These are phyloP conservation scores for Sebastes matsubarae DNA, from an alignment of 2,797 vertebrate species.

Conservation along the genomic window DNA sequence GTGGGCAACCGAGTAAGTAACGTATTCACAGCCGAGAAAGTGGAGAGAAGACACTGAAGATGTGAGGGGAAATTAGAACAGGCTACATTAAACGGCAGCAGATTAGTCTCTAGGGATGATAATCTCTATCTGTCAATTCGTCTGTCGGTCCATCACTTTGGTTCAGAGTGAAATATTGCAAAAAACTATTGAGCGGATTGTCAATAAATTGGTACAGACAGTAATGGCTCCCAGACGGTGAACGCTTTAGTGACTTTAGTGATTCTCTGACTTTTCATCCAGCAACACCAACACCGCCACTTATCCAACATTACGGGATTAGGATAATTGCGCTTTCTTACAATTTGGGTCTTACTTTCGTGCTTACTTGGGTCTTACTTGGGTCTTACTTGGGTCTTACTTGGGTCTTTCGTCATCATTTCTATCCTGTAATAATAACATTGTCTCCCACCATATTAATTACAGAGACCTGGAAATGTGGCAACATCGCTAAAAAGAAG, in stretches of 20 bases:
- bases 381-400: neutral
- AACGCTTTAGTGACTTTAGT: neutral
- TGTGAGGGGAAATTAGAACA: neutral
- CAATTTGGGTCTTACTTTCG: neutral
- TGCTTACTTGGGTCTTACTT: too few relatives aligned
- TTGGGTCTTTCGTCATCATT: neutral
- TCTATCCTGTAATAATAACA: neutral
- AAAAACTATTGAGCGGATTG: neutral
- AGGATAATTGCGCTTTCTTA: neutral
- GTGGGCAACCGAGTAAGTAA: neutral
- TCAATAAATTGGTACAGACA: neutral
- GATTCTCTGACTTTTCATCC: neutral
- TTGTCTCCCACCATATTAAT: neutral
- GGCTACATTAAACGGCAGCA: neutral
- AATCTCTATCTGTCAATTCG: neutral
- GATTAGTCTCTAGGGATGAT: neutral
- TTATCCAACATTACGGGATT: neutral
- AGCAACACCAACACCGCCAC: neutral
- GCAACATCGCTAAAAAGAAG: neutral
- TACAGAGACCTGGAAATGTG: neutral
- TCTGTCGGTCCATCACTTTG: too few relatives aligned
- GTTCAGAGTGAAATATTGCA: neutral
- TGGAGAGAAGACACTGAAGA: neutral
- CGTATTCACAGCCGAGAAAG: neutral
- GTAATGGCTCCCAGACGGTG: neutral